A percentile compares a stretch with the other conserved stretches of the same genome.
Conservation (phyloP, 2,888 invertebrate genomes). For the Oligia fasciuncula region DNA sequence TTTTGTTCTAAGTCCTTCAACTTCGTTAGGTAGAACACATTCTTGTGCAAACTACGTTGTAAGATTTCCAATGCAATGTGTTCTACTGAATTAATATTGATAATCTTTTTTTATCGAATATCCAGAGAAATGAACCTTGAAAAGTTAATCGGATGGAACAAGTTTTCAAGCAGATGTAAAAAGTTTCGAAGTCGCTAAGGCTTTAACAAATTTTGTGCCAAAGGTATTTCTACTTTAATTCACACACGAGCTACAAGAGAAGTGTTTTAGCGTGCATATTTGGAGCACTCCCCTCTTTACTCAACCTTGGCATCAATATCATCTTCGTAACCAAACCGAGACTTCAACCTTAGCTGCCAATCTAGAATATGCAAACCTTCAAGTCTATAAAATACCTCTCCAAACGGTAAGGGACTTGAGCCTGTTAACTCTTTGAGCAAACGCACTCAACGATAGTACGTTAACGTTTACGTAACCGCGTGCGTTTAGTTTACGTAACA, state of each 20-base stretch:
- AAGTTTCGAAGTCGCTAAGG: slow-evolving; percentile 34
- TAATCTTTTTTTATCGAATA: slow-evolving; percentile 18
- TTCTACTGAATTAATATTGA: slow-evolving; percentile 20
- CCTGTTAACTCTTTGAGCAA: slow-evolving; percentile 58
- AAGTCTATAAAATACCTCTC: slow-evolving; percentile 30
- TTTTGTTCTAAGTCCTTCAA: slow-evolving; percentile 8
- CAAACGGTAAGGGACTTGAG: slow-evolving; percentile 29
- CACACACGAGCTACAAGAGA: slow-evolving; percentile 17
- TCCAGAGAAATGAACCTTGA: slow-evolving; percentile 16
- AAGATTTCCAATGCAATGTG: background rate
- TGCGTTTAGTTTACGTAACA: slow-evolving; percentile 63
- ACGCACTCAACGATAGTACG: slow-evolving; percentile 44
- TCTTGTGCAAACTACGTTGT: background rate
- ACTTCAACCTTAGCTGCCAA: slow-evolving; percentile 51
- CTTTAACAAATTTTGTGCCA: slow-evolving; percentile 13
- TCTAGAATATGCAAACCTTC: slow-evolving; percentile 37
- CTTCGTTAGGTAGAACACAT: background rate
- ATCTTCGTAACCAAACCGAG: slow-evolving; percentile 32
- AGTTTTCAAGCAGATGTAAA: slow-evolving; percentile 18
- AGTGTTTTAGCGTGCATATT: slow-evolving; percentile 17
- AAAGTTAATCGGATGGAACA: slow-evolving; percentile 19
- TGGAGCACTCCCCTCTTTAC: slow-evolving; percentile 10
- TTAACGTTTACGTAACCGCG: slow-evolving; percentile 58
- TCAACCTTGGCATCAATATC: slow-evolving; percentile 52
- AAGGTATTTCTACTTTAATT: slow-evolving; percentile 28